These are phyloP conservation scores for Pectinophora gossypiella DNA, from an alignment of 1,140 invertebrate genomes.

Conservation along the genomic window DNA sequence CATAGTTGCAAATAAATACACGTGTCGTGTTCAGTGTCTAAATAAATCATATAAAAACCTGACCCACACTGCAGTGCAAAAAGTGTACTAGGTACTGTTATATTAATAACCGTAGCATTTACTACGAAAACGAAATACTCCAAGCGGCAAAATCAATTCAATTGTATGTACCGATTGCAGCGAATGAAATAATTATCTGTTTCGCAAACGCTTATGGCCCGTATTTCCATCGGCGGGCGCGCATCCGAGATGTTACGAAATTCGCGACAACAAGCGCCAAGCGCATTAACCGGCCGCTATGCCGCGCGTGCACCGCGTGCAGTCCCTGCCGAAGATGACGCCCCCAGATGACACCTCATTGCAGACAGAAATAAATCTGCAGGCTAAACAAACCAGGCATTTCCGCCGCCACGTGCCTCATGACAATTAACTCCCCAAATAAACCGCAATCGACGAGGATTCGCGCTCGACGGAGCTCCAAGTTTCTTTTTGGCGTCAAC, in stretches of 20 bases:
- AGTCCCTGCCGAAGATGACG: slow-evolving; percentile 39
- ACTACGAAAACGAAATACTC: too few species aligned
- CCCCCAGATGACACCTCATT: slow-evolving; percentile 50
- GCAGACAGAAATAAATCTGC: slow-evolving; percentile 65
- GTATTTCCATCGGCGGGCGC: slow-evolving; percentile 39
- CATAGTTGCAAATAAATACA: neutral
- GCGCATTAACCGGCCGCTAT: slow-evolving; percentile 16
- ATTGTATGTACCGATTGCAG: neutral
- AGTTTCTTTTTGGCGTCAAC: slow-evolving; percentile 22
- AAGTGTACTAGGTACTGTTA: too few species aligned
- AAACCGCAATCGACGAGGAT: too few species aligned
- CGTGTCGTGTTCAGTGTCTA: neutral
- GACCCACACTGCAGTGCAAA: neutral
- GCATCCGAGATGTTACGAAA: slow-evolving; percentile 38
- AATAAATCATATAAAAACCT: neutral
- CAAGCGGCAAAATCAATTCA: too few species aligned
- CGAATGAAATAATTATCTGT: slow-evolving; percentile 17
- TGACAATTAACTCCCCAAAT: slow-evolving; percentile 53
- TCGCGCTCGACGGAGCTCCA: slow-evolving; percentile 12
- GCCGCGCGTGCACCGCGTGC: slow-evolving; percentile 20
- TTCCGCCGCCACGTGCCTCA: slow-evolving; percentile 50
- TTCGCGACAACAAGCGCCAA: slow-evolving; percentile 38
- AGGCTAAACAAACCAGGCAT: slow-evolving; percentile 63
- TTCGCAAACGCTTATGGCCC: slow-evolving; percentile 28
- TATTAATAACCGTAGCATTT: too few species aligned